Conservation (phyloP, 2,797 vertebrate genomes). For the Sandelia bainsii region DNA sequence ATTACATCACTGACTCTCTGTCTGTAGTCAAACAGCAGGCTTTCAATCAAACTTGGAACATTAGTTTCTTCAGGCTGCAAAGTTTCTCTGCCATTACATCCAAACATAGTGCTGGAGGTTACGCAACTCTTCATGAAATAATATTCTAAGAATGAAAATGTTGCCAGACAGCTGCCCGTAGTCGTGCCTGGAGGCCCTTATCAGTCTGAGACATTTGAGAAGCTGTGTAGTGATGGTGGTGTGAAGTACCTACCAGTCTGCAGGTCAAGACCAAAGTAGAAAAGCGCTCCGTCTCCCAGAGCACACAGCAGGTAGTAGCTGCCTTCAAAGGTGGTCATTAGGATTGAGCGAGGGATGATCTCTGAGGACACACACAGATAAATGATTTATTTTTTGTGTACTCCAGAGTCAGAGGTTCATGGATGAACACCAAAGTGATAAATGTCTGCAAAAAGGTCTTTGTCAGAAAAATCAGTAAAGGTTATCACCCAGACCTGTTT, state of each 20-base stretch:
- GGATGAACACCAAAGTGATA: conserved; percentile 47
- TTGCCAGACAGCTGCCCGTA: conserved; percentile 22
- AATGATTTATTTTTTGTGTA: conserved; percentile 50
- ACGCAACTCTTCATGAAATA: conserved; percentile 25
- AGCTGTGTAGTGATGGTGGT: not conserved
- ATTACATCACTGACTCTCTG: not conserved
- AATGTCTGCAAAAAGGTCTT: conserved; percentile 45
- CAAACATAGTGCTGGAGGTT: conserved; percentile 22
- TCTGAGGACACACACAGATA: conserved; percentile 82
- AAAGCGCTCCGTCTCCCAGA: conserved; percentile 97
- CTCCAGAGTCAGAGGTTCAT: conserved; percentile 33
- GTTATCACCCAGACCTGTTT: conserved; percentile 22
- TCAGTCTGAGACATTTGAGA: conserved; percentile 13
- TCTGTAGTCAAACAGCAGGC: not conserved
- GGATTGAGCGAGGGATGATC: conserved; percentile 98
- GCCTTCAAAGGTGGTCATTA: conserved; percentile 99
- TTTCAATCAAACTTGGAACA: conserved; percentile 9
- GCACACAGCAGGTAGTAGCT: conserved; percentile 98
- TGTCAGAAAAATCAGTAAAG: conserved; percentile 58
- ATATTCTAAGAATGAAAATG: conserved; percentile 31
- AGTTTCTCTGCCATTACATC: conserved; percentile 13
- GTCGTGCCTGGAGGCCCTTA: conserved; percentile 4
- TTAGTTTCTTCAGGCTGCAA: conserved; percentile 12
- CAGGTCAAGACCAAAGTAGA: conserved; percentile 97
- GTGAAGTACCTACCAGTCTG: conserved; percentile 87